A percentile compares a stretch with the other conserved stretches of the same genome.
These are phyloP conservation scores for Nebria ingens DNA, from an alignment of 1,140 invertebrate species.

Conservation along the genomic window DNA sequence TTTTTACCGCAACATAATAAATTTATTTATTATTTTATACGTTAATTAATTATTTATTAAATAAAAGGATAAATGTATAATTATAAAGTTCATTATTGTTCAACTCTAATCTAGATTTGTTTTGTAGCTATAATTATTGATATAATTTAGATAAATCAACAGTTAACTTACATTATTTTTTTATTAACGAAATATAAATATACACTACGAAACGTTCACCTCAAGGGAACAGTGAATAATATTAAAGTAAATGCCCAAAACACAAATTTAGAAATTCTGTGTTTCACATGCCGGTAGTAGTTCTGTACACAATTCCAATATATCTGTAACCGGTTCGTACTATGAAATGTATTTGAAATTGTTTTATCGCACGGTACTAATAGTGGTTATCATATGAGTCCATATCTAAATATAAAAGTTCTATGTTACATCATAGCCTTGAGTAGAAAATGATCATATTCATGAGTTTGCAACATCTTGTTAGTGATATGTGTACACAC, in stretches of 20 bases:
- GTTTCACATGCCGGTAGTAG: neutral
- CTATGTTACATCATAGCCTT: constrained; percentile 7
- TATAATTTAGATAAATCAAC: no score
- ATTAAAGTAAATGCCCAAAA: constrained; percentile 5
- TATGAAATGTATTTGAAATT: neutral
- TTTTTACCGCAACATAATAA: no score
- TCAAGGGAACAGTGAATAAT: neutral
- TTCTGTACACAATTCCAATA: neutral
- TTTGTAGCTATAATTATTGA: no score
- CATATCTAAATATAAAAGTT: constrained; percentile 7
- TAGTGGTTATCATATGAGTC: neutral
- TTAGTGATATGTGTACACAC: constrained; percentile 8
- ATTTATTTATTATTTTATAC: no score
- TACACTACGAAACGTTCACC: constrained; percentile 3
- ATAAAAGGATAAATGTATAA: no score
- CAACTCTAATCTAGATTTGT: no score
- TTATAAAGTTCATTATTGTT: no score
- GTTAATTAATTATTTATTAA: no score
- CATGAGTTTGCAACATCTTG: constrained; percentile 6
- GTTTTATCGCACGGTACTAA: neutral
- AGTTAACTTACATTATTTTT: no score
- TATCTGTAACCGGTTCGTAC: neutral
- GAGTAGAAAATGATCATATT: constrained; percentile 9
- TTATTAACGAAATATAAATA: no score
- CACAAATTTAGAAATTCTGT: constrained; percentile 3